Evolutionary conservation across 53 echinoderm and acorn worm species (phyloP).

Genomic region (Stichopus horrens): DNA sequence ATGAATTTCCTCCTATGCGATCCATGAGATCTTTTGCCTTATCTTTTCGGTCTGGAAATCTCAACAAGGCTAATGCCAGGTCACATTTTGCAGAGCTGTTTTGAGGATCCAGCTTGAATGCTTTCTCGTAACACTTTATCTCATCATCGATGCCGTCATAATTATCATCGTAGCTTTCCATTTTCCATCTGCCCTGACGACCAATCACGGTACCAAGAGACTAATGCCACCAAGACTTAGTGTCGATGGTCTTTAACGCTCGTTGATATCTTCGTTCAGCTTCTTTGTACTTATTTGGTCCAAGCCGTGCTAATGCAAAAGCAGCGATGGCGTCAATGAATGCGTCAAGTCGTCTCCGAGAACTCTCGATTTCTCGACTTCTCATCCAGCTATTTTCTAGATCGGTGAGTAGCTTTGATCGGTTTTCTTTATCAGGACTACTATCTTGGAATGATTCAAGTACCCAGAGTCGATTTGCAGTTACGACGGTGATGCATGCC

Average conservation of each 20-base stretch:
- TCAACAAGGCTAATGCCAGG: not conserved
- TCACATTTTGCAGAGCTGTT: slow-evolving; percentile 14
- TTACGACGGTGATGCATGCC: not conserved
- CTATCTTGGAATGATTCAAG: not conserved
- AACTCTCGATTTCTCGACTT: not conserved
- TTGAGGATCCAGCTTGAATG: not conserved
- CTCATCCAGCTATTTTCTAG: not conserved
- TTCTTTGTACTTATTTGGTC: slow-evolving; percentile 15
- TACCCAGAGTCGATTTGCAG: slow-evolving; percentile 18
- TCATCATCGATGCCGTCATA: slow-evolving; percentile 9
- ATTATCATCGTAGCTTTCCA: no score
- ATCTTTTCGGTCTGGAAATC: not conserved
- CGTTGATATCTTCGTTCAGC: not conserved
- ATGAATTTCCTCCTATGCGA: not conserved
- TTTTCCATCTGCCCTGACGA: not conserved
- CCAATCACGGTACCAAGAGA: slow-evolving; percentile 1
- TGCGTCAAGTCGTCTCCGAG: not conserved
- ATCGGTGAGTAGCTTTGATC: not conserved
- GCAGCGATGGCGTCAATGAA: not conserved
- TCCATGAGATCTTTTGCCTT: not conserved
- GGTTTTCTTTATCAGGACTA: not conserved
- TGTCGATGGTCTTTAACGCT: not conserved
- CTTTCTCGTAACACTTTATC: slow-evolving; percentile 1
- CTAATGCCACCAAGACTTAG: not conserved
- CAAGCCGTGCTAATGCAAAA: slow-evolving; percentile 7